A percentile compares a stretch with the other conserved stretches of the same genome.
phyloP scores from a whole-genome alignment of 2,888 invertebrate species.

The Protodeltote pygarga region DNA sequence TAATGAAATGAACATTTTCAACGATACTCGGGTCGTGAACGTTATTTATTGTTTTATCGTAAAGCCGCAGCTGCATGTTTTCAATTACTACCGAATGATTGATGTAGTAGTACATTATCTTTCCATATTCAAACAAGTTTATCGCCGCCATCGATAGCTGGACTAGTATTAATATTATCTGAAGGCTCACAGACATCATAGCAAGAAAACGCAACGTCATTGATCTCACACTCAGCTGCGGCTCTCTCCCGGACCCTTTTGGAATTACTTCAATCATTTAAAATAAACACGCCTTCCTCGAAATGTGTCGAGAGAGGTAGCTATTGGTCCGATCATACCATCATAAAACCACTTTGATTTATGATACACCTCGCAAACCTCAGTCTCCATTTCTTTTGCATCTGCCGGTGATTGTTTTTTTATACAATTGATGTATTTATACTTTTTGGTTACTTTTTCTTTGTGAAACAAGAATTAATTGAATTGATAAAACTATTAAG shows the following conservation, averaged over 20 bases:
- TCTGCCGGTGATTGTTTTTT: constrained; percentile 60
- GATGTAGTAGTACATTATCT: constrained; percentile 70
- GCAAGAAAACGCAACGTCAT: constrained; percentile 77
- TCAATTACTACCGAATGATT: constrained; percentile 78
- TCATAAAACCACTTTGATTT: constrained; percentile 73
- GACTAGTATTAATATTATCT: constrained; percentile 78
- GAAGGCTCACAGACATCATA: constrained; percentile 61
- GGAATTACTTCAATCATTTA: constrained; percentile 76
- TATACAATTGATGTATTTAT: constrained; percentile 13
- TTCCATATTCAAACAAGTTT: constrained; percentile 77
- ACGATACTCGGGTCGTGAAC: constrained; percentile 38
- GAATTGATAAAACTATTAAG: constrained; percentile 28
- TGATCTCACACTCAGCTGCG: constrained; percentile 68
- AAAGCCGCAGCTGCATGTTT: constrained; percentile 73
- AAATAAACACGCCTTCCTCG: constrained; percentile 79
- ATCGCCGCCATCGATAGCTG: constrained; percentile 76
- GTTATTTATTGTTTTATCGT: constrained; percentile 66
- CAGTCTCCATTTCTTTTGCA: constrained; percentile 54
- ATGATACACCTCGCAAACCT: constrained; percentile 62
- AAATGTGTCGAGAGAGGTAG: constrained; percentile 66
- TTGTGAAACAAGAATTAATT: constrained; percentile 3
- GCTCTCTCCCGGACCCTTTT: constrained; percentile 62
- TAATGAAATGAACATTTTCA: constrained; percentile 53
- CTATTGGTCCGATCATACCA: constrained; percentile 63
- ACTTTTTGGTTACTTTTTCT: constrained; percentile 20